A percentile compares a stretch with the other conserved stretches of the same genome.
phyloP scores from a whole-genome alignment of 1,140 invertebrate genomes.

The Leucophenga varia region DNA sequence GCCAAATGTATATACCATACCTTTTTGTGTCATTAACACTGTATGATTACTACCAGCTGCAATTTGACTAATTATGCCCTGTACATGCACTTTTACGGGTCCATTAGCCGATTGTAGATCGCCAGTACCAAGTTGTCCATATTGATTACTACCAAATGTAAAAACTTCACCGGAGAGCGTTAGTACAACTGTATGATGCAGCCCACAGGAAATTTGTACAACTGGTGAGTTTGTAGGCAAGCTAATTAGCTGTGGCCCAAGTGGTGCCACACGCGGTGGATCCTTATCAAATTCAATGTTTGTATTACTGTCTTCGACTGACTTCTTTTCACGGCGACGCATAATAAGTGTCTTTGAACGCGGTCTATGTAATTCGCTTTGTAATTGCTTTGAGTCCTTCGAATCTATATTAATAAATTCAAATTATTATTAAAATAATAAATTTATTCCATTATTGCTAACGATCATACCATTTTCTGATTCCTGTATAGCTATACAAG shows the following conservation, averaged over 20 bases:
- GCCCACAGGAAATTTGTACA: slow-evolving; percentile 81
- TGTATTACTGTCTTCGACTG: slow-evolving; percentile 28
- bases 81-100: slow-evolving; percentile 75
- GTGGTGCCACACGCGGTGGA: slow-evolving; percentile 63
- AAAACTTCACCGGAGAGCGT: slow-evolving; percentile 70
- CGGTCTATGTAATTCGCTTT: slow-evolving; percentile 41
- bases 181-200: slow-evolving; percentile 79
- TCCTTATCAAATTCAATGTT: slow-evolving; percentile 67
- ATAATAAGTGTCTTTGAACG: slow-evolving; percentile 51
- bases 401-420: slow-evolving; percentile 17
- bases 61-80: slow-evolving; percentile 68
- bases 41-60: slow-evolving; percentile 95
- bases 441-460: no score
- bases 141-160: slow-evolving; percentile 91
- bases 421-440: neutral
- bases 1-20: slow-evolving; percentile 93
- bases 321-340: slow-evolving; percentile 49
- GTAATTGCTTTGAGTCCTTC: slow-evolving; percentile 31
- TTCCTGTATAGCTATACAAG: slow-evolving; percentile 63
- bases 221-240: slow-evolving; percentile 72
- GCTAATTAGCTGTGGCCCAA: slow-evolving; percentile 76
- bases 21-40: slow-evolving; percentile 83
- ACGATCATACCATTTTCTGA: slow-evolving; percentile 33
- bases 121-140: slow-evolving; percentile 90
- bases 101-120: slow-evolving; percentile 75